These are phyloP conservation scores for Microctenopoma steveboyesi DNA, from an alignment of 2,797 vertebrate species.

Conservation along the genomic window DNA sequence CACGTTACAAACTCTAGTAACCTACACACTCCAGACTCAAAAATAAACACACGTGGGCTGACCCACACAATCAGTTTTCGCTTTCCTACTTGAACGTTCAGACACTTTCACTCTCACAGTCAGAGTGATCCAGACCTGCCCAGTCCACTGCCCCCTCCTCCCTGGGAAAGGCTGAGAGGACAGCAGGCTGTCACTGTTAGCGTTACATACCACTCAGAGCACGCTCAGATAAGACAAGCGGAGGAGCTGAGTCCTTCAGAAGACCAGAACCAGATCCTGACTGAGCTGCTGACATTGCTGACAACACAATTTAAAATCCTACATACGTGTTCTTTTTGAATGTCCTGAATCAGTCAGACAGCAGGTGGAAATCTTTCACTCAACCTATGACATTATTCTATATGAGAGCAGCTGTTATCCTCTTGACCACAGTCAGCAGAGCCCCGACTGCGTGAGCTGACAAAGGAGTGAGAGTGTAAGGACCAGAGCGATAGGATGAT, in stretches of 20 bases:
- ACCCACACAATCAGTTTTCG: constrained; percentile 15
- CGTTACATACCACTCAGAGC: constrained; percentile 69
- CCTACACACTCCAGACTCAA: neutral
- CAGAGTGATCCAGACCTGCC: constrained; percentile 18
- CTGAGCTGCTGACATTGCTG: constrained; percentile 10
- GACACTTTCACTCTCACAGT: constrained; percentile 28
- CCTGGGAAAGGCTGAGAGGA: constrained; percentile 74
- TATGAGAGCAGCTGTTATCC: neutral
- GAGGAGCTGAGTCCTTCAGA: constrained; percentile 52
- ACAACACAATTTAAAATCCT: neutral
- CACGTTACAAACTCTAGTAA: neutral
- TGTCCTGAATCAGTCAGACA: too few species aligned
- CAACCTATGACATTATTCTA: neutral
- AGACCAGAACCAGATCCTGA: constrained; percentile 34
- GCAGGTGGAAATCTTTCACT: too few species aligned
- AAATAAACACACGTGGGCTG: constrained; percentile 5
- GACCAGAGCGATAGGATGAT: constrained; percentile 38
- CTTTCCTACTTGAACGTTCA: constrained; percentile 17
- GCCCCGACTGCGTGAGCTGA: neutral
- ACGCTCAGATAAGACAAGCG: constrained; percentile 68
- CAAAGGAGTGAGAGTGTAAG: too few species aligned
- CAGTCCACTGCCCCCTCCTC: constrained; percentile 47
- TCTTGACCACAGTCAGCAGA: neutral
- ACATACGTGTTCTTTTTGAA: neutral
- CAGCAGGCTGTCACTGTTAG: constrained; percentile 66